Evolutionary conservation across 2,113 vertebrate genomes (phyloP).

Genomic region (Polyodon spathula): DNA sequence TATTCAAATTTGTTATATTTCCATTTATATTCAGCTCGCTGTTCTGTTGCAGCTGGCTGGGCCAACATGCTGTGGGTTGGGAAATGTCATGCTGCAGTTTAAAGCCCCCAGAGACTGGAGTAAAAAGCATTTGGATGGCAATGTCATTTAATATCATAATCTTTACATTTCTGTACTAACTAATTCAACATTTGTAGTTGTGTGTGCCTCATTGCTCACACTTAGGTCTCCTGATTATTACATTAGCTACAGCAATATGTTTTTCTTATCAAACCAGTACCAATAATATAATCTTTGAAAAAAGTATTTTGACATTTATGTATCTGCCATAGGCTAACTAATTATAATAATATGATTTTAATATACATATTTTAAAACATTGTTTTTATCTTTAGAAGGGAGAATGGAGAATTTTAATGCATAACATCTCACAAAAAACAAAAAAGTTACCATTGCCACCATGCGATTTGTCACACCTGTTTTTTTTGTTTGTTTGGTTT

Average conservation of each 20-base stretch:
- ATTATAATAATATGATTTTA: too few relatives aligned
- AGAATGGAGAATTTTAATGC: too few relatives aligned
- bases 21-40: conserved; percentile 5
- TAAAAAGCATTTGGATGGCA: background rate
- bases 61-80: background rate
- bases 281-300: too few relatives aligned
- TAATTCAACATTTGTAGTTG: background rate
- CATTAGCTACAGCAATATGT: background rate
- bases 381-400: too few relatives aligned
- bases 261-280: background rate
- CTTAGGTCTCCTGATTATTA: background rate
- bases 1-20: conserved; percentile 10
- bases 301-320: too few relatives aligned
- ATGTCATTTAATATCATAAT: background rate
- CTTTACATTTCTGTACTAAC: background rate
- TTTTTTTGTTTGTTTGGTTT: too few relatives aligned
- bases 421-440: too few relatives aligned
- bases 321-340: too few relatives aligned
- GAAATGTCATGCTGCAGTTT: conserved; percentile 2
- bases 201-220: background rate
- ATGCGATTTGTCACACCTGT: background rate
- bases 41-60: background rate
- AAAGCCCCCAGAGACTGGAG: background rate
- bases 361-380: too few relatives aligned
- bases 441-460: too few relatives aligned